Base-by-base conservation (phyloP, 2,888 invertebrate genomes). In the Hyalella azteca region DNA sequence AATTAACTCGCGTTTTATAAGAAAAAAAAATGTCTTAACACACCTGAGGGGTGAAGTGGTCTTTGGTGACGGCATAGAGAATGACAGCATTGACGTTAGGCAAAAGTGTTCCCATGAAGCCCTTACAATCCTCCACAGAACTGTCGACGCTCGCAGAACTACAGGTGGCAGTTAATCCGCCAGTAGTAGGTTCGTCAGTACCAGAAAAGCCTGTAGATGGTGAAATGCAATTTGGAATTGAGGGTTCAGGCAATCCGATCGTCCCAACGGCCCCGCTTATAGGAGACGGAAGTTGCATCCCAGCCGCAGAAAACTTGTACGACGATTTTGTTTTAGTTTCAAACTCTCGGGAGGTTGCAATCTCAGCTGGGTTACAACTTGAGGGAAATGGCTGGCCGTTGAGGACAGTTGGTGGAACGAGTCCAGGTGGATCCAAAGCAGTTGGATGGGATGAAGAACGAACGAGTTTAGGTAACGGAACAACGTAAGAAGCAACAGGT, bases 61-160 rank as follows among this genome's bases (percentile, higher is more conserved):
- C 82, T 48, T 77, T 80, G 32, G 83, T 80, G 48, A 84, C 81
- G 40, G 83, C 83, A 45, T 82, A 84, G 26, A 84, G 49, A 36
- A 84, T 36, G 60, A 84, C 80, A 60, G 81, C 81, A 54, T 80
- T 54, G 40, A 84, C 83, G 32, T 80, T 66, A 9, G 83, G 81
- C 41, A 84, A 54, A 15, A 84, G 54, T 19, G 81, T 36, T 3
- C 45, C 78, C 40, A 84, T 22, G 40, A 79, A 75, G 32, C 66
- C 66, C 36, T 29, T 39, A 29, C 66, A 66, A 2, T 66, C 29
- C 54, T 54, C 54, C 26, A 26, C 54, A 22, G 54, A 26, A 2
- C 3, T 19, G 26, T 29, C 19, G 22, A 26, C 26, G 29, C 26
- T 54, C 1, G 22, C 54, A 11, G 26, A 11, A 13, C 54, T 54